Conservation (phyloP, 2,113 vertebrate species). For the Phylloscopus whistleri region DNA sequence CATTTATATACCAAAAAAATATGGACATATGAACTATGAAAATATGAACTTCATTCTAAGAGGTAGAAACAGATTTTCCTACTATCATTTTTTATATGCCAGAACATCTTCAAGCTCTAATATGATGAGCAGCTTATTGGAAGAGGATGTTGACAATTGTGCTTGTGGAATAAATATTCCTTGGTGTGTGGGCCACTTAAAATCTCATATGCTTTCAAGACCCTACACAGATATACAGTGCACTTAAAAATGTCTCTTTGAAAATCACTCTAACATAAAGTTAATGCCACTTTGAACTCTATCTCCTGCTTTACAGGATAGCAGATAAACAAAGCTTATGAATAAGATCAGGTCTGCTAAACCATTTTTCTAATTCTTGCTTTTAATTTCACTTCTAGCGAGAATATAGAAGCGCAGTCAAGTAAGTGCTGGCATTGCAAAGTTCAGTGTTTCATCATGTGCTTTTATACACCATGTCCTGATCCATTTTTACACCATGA, state of each 20-base stretch:
- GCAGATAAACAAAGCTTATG: background rate
- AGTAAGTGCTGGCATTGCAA: slow-evolving; percentile 38
- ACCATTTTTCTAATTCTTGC: slow-evolving; percentile 5
- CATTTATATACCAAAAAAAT: background rate
- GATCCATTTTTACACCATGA: background rate
- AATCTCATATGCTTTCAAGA: background rate
- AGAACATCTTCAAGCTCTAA: background rate
- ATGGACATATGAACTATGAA: background rate
- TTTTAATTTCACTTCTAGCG: slow-evolving; percentile 40
- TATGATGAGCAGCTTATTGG: background rate
- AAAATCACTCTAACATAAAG: background rate
- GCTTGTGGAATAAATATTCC: background rate
- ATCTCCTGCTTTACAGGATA: background rate
- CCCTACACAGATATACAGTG: background rate
- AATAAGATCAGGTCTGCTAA: background rate
- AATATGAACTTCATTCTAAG: background rate
- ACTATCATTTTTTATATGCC: background rate
- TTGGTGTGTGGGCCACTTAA: background rate
- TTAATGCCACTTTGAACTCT: background rate
- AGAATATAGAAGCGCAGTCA: background rate
- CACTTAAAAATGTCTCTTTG: background rate
- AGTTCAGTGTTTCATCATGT: background rate
- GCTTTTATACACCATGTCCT: background rate
- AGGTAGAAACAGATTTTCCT: background rate
- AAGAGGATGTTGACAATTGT: background rate